Base-by-base conservation (phyloP, 2,888 invertebrate genomes). In the Petrolisthes cinctipes region DNA sequence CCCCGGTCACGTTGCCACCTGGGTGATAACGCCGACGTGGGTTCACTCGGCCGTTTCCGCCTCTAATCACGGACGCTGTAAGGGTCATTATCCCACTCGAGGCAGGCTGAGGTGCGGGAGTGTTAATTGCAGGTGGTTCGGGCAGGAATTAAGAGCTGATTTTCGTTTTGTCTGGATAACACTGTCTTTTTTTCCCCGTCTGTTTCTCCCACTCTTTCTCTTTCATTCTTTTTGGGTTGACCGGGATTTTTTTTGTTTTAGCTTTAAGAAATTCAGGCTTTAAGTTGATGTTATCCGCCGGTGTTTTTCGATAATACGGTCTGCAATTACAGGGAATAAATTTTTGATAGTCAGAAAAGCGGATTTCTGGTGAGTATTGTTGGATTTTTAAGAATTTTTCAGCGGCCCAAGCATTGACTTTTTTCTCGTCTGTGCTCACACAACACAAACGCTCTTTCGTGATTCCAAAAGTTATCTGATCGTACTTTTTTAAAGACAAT, bases 81-180 rank as follows among this genome's bases (percentile, higher is more conserved):
- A 71, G 20, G 20, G 17, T 20, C 17, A 71, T 71, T 71, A 6
- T 71, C 9, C 71, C 71, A 14, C 20, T n/a, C n/a, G n/a, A n/a
- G 14, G 9, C n/a, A n/a, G n/a, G 17, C 71, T 6, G 71, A 71
- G 71, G 71, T 71, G 71, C 71, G 17, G 71, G 71, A 71, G 71
- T 71, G 71, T 71, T 71, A 71, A 71, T 71, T 71, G 71, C 71
- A 71, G 71, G 71, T 71, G 71, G 71, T 71, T 71, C 71, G 14
- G 71, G 71, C 6, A 71, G 71, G 71, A 71, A 71, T 71, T 71
- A 71, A 71, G 71, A 71, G 71, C 71, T n/a, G 71, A 71, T 71
- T 71, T n/a, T 71, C 71, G 71, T 71, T 71, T 71, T 71, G 71
- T 71, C 71, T 71, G 71, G 71, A 20, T 71, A 71, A 71, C 4